A percentile compares a stretch with the other conserved stretches of the same genome.
Conservation (phyloP, 2,113 vertebrate species). For the Neotoma lepida region DNA sequence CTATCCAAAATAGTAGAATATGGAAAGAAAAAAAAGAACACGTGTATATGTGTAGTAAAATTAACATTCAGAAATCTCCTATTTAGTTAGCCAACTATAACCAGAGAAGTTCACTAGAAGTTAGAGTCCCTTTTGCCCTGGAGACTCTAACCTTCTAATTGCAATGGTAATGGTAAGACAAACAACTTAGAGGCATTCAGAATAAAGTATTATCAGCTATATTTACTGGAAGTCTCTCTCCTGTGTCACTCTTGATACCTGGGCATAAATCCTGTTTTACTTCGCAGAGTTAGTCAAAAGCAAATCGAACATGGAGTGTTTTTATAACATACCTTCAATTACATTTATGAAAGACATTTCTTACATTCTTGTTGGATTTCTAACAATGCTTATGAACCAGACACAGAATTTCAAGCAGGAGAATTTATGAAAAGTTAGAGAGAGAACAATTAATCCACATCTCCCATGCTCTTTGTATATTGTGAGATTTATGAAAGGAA, state of each 20-base stretch:
- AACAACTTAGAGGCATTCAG: neutral
- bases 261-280: conserved; percentile 24
- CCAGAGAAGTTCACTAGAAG: neutral
- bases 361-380: neutral
- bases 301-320: neutral
- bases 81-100: neutral
- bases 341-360: conserved; percentile 6
- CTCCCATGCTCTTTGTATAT: neutral
- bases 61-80: neutral
- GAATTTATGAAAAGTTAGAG: conserved; percentile 2
- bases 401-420: neutral
- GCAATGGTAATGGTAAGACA: neutral
- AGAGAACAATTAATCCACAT: neutral
- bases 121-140: neutral
- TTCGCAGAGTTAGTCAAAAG: neutral
- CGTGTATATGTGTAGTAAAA: neutral
- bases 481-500: neutral
- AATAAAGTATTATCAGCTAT: neutral
- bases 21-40: neutral
- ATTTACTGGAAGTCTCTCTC: neutral
- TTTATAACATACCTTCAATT: neutral
- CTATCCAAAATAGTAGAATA: neutral
- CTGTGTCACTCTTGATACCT: neutral
- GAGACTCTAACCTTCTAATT: conserved; percentile 25
- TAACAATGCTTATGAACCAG: conserved; percentile 3